Conservation (phyloP, 2,113 vertebrate species). For the Tetraodon nigroviridis region DNA sequence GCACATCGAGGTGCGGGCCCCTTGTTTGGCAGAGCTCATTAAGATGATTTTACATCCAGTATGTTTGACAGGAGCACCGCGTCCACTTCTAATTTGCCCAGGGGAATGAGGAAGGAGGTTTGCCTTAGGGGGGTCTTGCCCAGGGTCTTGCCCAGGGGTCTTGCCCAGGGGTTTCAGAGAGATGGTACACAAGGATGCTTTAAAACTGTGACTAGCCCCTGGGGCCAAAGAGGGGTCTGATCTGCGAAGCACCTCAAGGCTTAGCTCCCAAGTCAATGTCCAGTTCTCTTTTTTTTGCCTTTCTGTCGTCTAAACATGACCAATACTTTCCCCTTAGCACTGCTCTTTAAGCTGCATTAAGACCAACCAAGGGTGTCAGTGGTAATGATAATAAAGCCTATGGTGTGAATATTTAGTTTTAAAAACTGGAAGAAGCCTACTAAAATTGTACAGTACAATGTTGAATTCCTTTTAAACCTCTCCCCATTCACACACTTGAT, state of each 20-base stretch:
- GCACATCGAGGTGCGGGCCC: background rate
- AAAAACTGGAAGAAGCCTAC: no score
- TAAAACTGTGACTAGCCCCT: constrained; percentile 69
- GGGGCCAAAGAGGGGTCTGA: constrained; percentile 55
- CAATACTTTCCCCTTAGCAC: background rate
- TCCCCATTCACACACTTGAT: no score
- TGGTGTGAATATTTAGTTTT: no score
- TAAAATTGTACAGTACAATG: no score
- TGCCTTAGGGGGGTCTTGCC: no score
- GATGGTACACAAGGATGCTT: constrained; percentile 51
- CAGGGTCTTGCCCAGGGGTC: constrained; percentile 33
- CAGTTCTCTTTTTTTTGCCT: constrained; percentile 51
- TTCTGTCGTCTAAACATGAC: constrained; percentile 6
- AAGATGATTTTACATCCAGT: constrained; percentile 31
- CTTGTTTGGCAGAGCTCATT: constrained; percentile 41
- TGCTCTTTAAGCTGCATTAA: background rate
- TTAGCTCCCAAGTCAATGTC: constrained; percentile 50
- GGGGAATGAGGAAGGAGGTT: no score
- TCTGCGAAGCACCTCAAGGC: constrained; percentile 51
- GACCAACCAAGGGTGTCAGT: no score
- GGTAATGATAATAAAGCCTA: no score
- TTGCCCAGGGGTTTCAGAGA: constrained; percentile 45
- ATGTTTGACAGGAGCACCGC: constrained; percentile 37
- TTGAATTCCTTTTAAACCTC: no score
- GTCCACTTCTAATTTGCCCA: constrained; percentile 61